Percentiles rank a stretch among this genome's conserved stretches.
phyloP scores from a whole-genome alignment of 1,140 invertebrate species.

The Rhagoletis zephyria region DNA sequence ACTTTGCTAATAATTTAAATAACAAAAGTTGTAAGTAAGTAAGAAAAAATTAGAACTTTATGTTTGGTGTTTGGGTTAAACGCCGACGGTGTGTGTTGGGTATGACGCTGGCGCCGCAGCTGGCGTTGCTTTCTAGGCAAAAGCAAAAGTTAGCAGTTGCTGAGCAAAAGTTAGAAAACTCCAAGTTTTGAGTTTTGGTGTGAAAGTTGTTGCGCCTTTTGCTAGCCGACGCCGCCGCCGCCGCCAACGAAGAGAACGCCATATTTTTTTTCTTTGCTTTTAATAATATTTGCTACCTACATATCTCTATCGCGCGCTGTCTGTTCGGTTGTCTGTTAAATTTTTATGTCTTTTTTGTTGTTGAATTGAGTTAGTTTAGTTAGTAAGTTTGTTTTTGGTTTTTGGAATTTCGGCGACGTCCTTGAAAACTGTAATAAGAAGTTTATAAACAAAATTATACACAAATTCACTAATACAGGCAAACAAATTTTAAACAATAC shows the following conservation, averaged over 20 bases:
- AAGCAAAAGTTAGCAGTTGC: slow-evolving; percentile 40
- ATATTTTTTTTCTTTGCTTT: slow-evolving; percentile 47
- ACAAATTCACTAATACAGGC: slow-evolving; percentile 27
- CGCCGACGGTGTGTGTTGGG: too few species aligned
- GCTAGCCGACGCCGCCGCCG: slow-evolving; percentile 32
- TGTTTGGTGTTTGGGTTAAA: slow-evolving; percentile 55
- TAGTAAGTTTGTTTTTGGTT: background rate
- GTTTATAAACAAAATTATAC: slow-evolving; percentile 45
- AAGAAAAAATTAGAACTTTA: slow-evolving; percentile 57
- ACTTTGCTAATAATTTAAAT: slow-evolving; percentile 63
- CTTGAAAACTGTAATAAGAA: slow-evolving; percentile 66
- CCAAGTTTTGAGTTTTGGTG: slow-evolving; percentile 52
- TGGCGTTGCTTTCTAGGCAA: slow-evolving; percentile 32
- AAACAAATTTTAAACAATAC: slow-evolving; percentile 30
- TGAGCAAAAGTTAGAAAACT: slow-evolving; percentile 47
- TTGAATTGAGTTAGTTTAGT: background rate
- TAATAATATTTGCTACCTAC: slow-evolving; percentile 56
- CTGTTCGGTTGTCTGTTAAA: slow-evolving; percentile 5
- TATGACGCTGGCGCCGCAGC: background rate
- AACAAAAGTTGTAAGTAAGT: slow-evolving; percentile 59
- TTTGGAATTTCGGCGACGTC: slow-evolving; percentile 67
- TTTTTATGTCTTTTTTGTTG: slow-evolving; percentile 24
- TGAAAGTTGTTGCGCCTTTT: slow-evolving; percentile 51
- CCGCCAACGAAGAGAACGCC: slow-evolving; percentile 17
- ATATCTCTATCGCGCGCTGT: background rate